These are phyloP conservation scores for Maniola hyperantus DNA, from an alignment of 2,888 invertebrate genomes.

Conservation along the genomic window DNA sequence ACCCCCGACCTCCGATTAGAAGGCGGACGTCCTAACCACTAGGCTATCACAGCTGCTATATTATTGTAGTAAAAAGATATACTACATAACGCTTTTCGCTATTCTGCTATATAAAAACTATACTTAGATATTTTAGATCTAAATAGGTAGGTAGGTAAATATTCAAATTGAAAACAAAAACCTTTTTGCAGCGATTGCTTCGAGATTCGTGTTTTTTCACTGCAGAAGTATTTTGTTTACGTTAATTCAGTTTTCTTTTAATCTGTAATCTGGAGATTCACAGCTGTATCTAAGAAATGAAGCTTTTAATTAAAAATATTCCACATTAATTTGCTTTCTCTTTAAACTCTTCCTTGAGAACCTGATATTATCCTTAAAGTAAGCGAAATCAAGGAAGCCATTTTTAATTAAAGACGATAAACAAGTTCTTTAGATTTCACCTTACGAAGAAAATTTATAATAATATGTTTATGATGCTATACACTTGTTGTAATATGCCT, in stretches of 20 bases:
- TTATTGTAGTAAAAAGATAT: no score
- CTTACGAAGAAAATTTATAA: constrained; percentile 3
- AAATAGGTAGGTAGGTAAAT: no score
- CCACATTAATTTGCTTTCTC: constrained; percentile 25
- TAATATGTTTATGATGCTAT: neutral
- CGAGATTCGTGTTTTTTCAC: constrained; percentile 8
- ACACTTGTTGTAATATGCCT: neutral
- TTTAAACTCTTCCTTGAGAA: constrained; percentile 19
- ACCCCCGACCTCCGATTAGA: no score
- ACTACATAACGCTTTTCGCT: neutral
- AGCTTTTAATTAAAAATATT: constrained; percentile 29
- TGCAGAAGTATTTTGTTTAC: constrained; percentile 23
- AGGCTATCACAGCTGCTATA: no score
- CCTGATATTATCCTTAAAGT: constrained; percentile 26
- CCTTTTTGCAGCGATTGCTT: no score
- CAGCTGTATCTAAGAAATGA: constrained; percentile 26
- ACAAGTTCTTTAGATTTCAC: constrained; percentile 20
- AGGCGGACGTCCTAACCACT: no score
- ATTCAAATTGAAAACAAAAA: no score
- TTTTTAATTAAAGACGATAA: constrained; percentile 25
- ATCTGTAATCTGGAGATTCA: constrained; percentile 26
- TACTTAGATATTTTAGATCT: no score
- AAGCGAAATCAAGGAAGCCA: constrained; percentile 15
- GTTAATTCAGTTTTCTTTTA: constrained; percentile 28
- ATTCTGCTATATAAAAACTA: no score